Evolutionary conservation across 2,113 vertebrate species (phyloP).

Genomic region (Nerophis ophidion): DNA sequence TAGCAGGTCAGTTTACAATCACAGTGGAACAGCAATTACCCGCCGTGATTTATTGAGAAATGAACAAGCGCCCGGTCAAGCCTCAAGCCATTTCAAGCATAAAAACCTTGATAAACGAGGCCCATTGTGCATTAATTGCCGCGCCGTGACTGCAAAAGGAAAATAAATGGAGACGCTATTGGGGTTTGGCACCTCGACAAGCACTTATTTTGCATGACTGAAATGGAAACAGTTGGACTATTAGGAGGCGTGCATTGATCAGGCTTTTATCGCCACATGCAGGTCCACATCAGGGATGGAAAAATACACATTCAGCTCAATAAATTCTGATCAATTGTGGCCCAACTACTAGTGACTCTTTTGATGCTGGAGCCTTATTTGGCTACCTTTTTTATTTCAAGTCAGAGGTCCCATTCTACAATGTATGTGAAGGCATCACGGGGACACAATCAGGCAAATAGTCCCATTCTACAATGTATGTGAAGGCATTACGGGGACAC

Average conservation of each 20-base stretch:
- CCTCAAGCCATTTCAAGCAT: conserved; percentile 14
- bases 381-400: conserved; percentile 1
- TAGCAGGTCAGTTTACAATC: conserved; percentile 24
- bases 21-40: conserved; percentile 29
- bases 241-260: conserved; percentile 20
- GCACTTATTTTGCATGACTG: conserved; percentile 10
- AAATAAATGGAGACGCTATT: conserved; percentile 44
- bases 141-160: conserved; percentile 18
- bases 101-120: conserved; percentile 38
- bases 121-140: conserved; percentile 35
- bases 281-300: conserved; percentile 14
- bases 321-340: not conserved
- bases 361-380: not conserved
- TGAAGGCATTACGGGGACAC: too few species aligned
- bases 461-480: too few species aligned
- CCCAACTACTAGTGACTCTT: conserved; percentile 12
- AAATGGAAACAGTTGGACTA: conserved; percentile 24
- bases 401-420: not conserved
- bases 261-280: conserved; percentile 27
- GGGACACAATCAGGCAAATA: too few species aligned
- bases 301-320: conserved; percentile 1
- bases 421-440: too few species aligned
- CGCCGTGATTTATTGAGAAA: conserved; percentile 37
- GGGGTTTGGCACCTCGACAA: conserved; percentile 27
- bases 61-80: conserved; percentile 33